These are phyloP conservation scores for Phenacoccus solenopsis DNA, from an alignment of 1,140 invertebrate species.

Conservation along the genomic window DNA sequence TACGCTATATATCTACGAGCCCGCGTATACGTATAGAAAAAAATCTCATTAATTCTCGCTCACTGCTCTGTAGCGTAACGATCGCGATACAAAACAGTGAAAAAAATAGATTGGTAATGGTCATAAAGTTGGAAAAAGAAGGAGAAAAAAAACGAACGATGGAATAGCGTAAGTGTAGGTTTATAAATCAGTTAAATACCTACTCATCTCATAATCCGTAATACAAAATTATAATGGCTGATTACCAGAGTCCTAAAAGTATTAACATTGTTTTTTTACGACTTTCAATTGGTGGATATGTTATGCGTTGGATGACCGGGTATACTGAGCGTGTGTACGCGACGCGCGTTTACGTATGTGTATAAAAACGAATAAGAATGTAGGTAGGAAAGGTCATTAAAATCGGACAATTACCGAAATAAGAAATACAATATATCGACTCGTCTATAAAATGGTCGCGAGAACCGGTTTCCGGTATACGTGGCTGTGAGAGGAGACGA, in stretches of 20 bases:
- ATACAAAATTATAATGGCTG: conserved; percentile 7
- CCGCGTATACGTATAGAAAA: no score
- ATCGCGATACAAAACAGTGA: no score
- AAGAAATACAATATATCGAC: conserved; percentile 11
- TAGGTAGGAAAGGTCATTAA: conserved; percentile 12
- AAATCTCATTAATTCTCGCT: no score
- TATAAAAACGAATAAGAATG: neutral
- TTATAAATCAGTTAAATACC: conserved; percentile 3
- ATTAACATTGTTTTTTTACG: conserved; percentile 16
- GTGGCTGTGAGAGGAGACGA: neutral
- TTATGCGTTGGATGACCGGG: neutral
- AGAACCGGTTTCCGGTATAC: neutral
- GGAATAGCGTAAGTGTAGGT: neutral
- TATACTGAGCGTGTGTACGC: neutral
- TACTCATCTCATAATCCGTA: conserved; percentile 8
- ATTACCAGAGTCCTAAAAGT: conserved; percentile 1
- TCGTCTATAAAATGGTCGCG: neutral
- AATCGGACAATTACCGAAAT: conserved; percentile 14
- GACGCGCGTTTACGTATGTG: no score
- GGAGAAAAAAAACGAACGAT: no score
- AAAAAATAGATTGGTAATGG: no score
- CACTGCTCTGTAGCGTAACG: no score
- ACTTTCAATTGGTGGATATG: conserved; percentile 1
- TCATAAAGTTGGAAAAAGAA: no score
- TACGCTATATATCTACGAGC: no score